Evolutionary conservation across 23 tunicate genomes (phyloP), one percentile per base, ranked within the genome.

Genomic region (Trididemnum clinides): DNA sequence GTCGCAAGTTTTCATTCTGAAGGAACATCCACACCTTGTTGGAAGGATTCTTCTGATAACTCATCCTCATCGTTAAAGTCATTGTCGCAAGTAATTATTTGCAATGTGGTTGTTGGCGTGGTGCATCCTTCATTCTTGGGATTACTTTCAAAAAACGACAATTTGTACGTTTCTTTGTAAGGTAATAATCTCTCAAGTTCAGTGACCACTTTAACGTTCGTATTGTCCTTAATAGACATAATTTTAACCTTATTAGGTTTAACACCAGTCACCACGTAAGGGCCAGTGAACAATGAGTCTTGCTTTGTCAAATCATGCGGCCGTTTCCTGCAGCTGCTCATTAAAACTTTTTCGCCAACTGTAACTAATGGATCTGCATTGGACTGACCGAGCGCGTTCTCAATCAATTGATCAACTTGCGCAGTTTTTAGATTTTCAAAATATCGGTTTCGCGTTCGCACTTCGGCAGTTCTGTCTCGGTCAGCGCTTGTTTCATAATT

Each of bases 271-370:
- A 87, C 82, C 1, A 87, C 85, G 49, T 37, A 80, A 0, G 91
- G 91, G 1, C 91, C 91, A 18, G 85, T 30, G 66, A 39, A 54
- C 12, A 27, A 21, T 3, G 80, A 25, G 59, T 80, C 85, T 37
- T 20, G 33, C 20, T 29, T 22, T 18, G 69, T n/a, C 3, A 30
- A 64, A 34, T 87, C 91, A 26, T 51, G 5, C 33, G 72, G 64
- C 0, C 91, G 85, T 57, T 87, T 87, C 51, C 81, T 36, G 27
- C 74, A 28, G 81, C 70, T 87, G 7, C 51, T 33, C 20, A 87
- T 33, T 81, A 87, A 39, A 0, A 87, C 91, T 57, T 87, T 87
- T 80, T 87, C 91, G 1, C 91, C 91, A 4, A 80, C 72, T 19
- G 57, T 59, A 50, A 87, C 80, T 30, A 51, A 26, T 0, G 54